A percentile compares a stretch with the other conserved stretches of the same genome.
These are phyloP conservation scores for Chloroclysta siterata DNA, from an alignment of 2,888 invertebrate genomes.

Conservation along the genomic window DNA sequence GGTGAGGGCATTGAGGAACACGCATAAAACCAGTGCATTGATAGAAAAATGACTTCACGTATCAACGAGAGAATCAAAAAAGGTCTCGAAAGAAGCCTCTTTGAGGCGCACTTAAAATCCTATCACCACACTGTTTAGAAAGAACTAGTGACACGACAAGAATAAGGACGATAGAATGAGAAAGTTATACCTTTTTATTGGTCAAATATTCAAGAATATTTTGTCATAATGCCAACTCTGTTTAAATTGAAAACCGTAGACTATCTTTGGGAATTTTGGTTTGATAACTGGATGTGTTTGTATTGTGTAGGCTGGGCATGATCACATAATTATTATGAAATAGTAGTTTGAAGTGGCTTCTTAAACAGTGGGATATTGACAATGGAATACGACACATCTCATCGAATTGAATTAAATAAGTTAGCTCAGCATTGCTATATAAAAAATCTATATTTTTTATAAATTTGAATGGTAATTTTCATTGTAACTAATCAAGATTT, in stretches of 20 bases:
- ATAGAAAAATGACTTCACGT: too few relatives aligned
- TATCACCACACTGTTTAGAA: too few relatives aligned
- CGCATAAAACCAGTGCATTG: too few relatives aligned
- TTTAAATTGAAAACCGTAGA: background rate
- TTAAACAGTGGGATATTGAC: conserved; percentile 15
- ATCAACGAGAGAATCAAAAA: too few relatives aligned
- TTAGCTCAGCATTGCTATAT: background rate
- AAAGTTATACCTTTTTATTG: background rate
- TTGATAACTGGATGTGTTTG: conserved; percentile 6
- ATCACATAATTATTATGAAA: conserved; percentile 25
- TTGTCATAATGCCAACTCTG: background rate
- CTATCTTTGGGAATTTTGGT: background rate
- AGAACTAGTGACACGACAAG: too few relatives aligned
- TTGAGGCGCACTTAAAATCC: too few relatives aligned
- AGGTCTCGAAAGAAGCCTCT: too few relatives aligned
- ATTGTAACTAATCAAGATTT: too few relatives aligned
- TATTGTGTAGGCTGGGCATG: conserved; percentile 1
- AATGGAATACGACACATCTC: conserved; percentile 12
- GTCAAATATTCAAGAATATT: background rate
- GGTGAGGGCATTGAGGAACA: too few relatives aligned
- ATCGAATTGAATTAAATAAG: conserved; percentile 7
- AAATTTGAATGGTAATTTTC: too few relatives aligned
- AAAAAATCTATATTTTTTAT: too few relatives aligned
- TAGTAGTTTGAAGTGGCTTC: conserved; percentile 26
- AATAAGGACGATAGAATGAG: background rate